Evolutionary conservation across 2,888 invertebrate genomes (phyloP).

Genomic region (Noctua janthe): DNA sequence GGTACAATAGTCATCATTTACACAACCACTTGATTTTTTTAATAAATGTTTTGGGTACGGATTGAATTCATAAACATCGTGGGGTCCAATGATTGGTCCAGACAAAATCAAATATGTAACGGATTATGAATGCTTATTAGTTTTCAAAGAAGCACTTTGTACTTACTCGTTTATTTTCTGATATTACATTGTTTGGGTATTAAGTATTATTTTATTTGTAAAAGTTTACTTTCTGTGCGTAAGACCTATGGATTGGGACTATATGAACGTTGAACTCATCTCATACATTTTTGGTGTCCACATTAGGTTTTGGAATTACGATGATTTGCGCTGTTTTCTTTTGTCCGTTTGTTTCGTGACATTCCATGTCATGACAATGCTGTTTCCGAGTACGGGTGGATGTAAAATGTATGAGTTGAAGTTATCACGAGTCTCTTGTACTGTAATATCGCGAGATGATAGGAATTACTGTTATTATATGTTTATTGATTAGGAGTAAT

Average conservation of each 20-base stretch:
- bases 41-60: constrained; percentile 56
- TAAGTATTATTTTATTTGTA: constrained; percentile 43
- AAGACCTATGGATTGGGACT: constrained; percentile 35
- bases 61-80: constrained; percentile 65
- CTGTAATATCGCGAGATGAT: constrained; percentile 45
- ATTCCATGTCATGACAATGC: neutral
- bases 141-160: constrained; percentile 33
- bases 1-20: constrained; percentile 51
- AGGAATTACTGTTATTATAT: constrained; percentile 44
- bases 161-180: constrained; percentile 29
- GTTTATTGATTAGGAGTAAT: constrained; percentile 64
- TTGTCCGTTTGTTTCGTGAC: neutral
- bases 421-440: constrained; percentile 14
- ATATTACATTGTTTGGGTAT: constrained; percentile 31
- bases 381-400: constrained; percentile 6
- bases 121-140: constrained; percentile 50
- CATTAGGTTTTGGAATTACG: neutral
- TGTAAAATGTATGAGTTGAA: constrained; percentile 47
- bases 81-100: constrained; percentile 75
- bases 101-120: constrained; percentile 61
- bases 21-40: constrained; percentile 39
- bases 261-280: constrained; percentile 15
- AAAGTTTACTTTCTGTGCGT: constrained; percentile 22
- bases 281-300: constrained; percentile 46
- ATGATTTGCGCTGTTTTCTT: constrained; percentile 14